phyloP scores from a whole-genome alignment of 1,140 invertebrate genomes.

The Bombus affinis region DNA sequence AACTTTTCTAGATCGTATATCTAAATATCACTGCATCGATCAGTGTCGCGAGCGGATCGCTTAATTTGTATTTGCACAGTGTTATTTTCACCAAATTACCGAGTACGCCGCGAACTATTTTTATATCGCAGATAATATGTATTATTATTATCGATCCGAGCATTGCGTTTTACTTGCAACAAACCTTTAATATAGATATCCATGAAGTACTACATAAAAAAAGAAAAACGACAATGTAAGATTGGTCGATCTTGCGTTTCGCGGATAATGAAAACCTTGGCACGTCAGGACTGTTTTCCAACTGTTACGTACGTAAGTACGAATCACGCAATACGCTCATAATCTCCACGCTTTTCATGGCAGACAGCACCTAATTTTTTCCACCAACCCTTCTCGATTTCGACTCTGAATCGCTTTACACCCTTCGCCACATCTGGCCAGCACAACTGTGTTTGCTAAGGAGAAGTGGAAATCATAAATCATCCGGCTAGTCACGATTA shows the following conservation, averaged over 20 bases:
- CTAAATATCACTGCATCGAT: background rate
- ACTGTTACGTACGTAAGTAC: constrained; percentile 43
- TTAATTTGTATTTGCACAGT: background rate
- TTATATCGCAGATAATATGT: background rate
- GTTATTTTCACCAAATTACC: background rate
- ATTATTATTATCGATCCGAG: background rate
- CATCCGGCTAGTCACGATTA: constrained; percentile 69
- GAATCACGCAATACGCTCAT: constrained; percentile 70
- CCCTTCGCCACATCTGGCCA: constrained; percentile 51
- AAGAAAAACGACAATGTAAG: constrained; percentile 7
- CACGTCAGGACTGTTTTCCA: constrained; percentile 64
- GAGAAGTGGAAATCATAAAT: constrained; percentile 69
- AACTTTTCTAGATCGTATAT: background rate
- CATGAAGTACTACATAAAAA: constrained; percentile 3
- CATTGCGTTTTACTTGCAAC: background rate
- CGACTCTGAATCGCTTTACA: constrained; percentile 60
- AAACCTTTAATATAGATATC: background rate
- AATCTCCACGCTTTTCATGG: constrained; percentile 68
- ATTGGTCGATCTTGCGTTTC: constrained; percentile 20
- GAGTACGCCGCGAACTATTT: background rate
- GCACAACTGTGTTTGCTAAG: constrained; percentile 50
- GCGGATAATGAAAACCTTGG: constrained; percentile 49
- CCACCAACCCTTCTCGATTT: constrained; percentile 35
- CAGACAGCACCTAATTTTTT: constrained; percentile 61
- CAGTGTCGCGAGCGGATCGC: background rate